Evolutionary conservation across 2,888 invertebrate genomes (phyloP).

Genomic region (Epirrhoe tristata): DNA sequence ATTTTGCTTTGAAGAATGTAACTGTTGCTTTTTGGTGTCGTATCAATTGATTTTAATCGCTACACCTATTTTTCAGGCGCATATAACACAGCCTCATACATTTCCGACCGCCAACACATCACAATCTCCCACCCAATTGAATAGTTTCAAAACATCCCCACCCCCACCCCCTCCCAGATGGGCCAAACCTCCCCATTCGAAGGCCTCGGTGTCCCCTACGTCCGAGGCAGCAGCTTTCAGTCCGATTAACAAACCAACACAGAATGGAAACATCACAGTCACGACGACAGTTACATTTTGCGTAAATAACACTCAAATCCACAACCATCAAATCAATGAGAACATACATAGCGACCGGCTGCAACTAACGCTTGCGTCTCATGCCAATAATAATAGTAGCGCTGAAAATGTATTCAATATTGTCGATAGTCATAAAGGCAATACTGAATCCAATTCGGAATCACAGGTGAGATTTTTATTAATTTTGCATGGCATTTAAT

Average conservation of each 20-base stretch:
- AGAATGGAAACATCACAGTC: constrained; percentile 91
- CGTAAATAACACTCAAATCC: constrained; percentile 86
- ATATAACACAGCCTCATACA: constrained; percentile 83
- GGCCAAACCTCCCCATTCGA: constrained; percentile 90
- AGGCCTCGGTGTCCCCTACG: constrained; percentile 79
- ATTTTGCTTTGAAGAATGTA: constrained; percentile 26
- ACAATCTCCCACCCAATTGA: constrained; percentile 73
- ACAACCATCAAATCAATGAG: constrained; percentile 82
- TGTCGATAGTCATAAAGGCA: constrained; percentile 66
- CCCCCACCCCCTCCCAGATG: constrained; percentile 94
- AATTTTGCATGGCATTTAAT: constrained; percentile 59
- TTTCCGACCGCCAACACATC: constrained; percentile 74
- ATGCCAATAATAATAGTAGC: constrained; percentile 77
- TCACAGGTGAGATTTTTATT: constrained; percentile 70
- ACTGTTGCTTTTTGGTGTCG: constrained; percentile 59
- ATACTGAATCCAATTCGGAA: constrained; percentile 71
- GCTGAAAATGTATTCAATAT: constrained; percentile 69
- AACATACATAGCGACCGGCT: constrained; percentile 77
- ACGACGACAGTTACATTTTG: constrained; percentile 95
- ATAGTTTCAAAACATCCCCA: constrained; percentile 85
- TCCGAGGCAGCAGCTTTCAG: constrained; percentile 73
- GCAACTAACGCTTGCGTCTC: constrained; percentile 84
- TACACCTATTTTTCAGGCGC: constrained; percentile 82
- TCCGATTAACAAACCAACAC: constrained; percentile 78
- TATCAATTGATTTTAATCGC: constrained; percentile 63